Conservation (phyloP, 2,888 invertebrate species). For the Drosophila setosimentum region DNA sequence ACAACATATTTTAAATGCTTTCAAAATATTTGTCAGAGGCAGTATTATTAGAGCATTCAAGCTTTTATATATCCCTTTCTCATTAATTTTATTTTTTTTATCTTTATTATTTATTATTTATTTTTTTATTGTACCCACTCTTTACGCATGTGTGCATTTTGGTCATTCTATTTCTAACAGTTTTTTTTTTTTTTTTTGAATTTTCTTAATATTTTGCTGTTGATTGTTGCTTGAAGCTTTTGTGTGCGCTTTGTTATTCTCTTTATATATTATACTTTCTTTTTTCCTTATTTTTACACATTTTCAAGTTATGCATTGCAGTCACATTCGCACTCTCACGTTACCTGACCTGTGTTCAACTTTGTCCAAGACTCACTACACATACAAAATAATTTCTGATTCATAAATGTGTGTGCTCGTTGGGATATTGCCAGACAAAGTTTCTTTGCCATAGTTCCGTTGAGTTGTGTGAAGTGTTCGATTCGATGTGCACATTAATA, state of each 20-base stretch:
- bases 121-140: conserved; percentile 36
- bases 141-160: conserved; percentile 75
- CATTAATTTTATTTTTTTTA: too few species aligned
- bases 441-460: conserved; percentile 24
- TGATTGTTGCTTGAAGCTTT: conserved; percentile 29
- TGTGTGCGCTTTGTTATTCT: conserved; percentile 23
- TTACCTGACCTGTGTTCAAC: conserved; percentile 42
- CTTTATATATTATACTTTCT: conserved; percentile 18
- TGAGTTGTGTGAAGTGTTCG: neutral
- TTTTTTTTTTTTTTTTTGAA: conserved; percentile 61
- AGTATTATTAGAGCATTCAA: conserved; percentile 47
- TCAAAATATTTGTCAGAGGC: neutral
- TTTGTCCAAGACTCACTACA: neutral
- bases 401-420: neutral
- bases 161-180: conserved; percentile 49
- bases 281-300: neutral
- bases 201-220: conserved; percentile 71
- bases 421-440: conserved; percentile 25
- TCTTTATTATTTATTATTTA: neutral
- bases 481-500: conserved; percentile 55
- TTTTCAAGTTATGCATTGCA: conserved; percentile 51
- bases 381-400: conserved; percentile 1
- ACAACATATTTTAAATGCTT: neutral
- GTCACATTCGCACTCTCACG: conserved; percentile 42
- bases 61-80: neutral